Evolutionary conservation across 30 jellyfish, hydroid and myxozoan species (phyloP), one percentile per base, ranked within the genome.

Genomic region (Pseudorhiza aurosa): DNA sequence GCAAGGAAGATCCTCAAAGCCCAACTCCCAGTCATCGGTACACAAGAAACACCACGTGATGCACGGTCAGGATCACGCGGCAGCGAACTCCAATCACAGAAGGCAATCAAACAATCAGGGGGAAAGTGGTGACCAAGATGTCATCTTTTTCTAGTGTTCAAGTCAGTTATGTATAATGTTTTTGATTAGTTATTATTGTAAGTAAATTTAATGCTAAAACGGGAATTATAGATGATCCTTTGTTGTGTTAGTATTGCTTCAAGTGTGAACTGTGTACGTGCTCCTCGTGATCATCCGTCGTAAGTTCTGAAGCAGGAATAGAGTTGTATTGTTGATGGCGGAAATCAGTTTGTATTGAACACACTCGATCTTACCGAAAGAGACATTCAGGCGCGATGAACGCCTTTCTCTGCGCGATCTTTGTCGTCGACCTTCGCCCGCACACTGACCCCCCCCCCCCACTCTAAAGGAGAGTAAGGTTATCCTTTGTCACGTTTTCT

Each of bases 121-220:
- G 15, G 90, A 62, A 0, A 29, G n/a, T 32, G 73, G 35, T 42
- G 78, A 63, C 25, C 47, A 42, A 32, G 90, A 78, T 45, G 90
- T 78, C 72, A 78, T 78, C 62, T 78, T 78, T 78, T 78, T 78
- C 78, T 78, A 63, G 86, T 68, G 44, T 24, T 30, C 36, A 64
- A 5, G 50, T 39, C 29, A 60, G 70, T 33, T 26, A 30, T 64
- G 36, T 42, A 11, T 30, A 10, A n/a, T 19, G 58, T 64, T 31
- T 64, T 60, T 60, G 59, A 24, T 29, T 30, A 64, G 37, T 37
- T 24, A 24, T 58, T 33, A n/a, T 56, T 21, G 28, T 30, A 35
- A 64, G 25, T 18, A 39, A 10, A 26, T 4, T 14, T 14, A 4
- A 33, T 30, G 11, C 77, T 19, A 64, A 22, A 31, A 64, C 30